Evolutionary conservation across 2,113 vertebrate genomes (phyloP), one percentile per base, ranked within the genome.

Genomic region (Hylia prasina): DNA sequence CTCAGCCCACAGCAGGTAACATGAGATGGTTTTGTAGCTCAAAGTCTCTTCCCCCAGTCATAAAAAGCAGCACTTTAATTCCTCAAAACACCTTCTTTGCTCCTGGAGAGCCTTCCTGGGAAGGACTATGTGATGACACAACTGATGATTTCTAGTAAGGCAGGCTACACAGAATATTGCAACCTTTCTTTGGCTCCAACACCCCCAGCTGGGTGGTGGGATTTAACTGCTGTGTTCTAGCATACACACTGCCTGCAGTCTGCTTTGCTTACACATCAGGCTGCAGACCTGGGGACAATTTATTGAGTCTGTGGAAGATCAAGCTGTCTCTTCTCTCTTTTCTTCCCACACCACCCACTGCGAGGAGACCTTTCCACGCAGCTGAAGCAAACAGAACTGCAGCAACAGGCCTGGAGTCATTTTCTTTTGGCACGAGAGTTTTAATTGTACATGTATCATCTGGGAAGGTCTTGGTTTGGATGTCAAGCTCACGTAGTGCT

Each of bases 271-370:
- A 58, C 68, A 70, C 86, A 82, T 78, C 73, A 70, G 84, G 42
- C 92, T 88, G 81, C 73, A 71, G 88, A 89, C 48, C 58, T 53
- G 86, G 89, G 77, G 73, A 86, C 84, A 82, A 57, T 78, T 88
- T 45, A 87, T 35, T 72, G 7, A 86, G 82, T 47, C 80, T 83
- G 39, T 0, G 5, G 68, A 68, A 83, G 64, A 73, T 48, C 37
- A 5, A 77, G 94, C 17, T 35, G 50, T 37, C 63, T 95, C 82
- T 47, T 73, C 71, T 40, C 81, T 85, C 58, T 56, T 1, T 79
- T 53, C 76, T 82, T 80, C 85, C 93, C 89, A 73, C 69, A 53
- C 79, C 84, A 92, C 73, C 82, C 94, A 94, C 76, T 63, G 64
- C 0, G 3, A 83, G 57, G 73, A 89, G 80, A 82, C 80, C 88